Percentiles rank a stretch among this genome's conserved stretches.
Conservation (phyloP, 1,140 invertebrate genomes). For the Lineus longissimus region DNA sequence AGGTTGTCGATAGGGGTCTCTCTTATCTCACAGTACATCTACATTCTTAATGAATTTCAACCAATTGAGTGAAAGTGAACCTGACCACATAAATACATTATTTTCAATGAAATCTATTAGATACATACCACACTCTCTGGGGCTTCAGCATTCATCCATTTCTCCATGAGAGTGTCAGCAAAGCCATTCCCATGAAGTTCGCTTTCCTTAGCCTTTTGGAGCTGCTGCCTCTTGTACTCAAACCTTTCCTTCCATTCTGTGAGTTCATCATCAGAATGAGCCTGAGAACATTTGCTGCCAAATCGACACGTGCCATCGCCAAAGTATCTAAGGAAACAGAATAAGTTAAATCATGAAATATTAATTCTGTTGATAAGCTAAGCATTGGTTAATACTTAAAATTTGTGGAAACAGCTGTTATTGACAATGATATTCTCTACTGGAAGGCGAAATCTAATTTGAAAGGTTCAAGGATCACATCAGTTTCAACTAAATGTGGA, state of each 20-base stretch:
- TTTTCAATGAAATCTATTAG: too few relatives aligned
- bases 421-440: too few relatives aligned
- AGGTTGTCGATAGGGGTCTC: too few relatives aligned
- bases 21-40: too few relatives aligned
- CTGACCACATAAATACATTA: neutral
- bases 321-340: constrained; percentile 23
- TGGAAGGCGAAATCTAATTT: too few relatives aligned
- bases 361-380: too few relatives aligned
- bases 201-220: constrained; percentile 66
- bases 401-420: too few relatives aligned
- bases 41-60: too few relatives aligned
- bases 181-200: constrained; percentile 65
- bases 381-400: too few relatives aligned
- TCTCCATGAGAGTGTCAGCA: constrained; percentile 66
- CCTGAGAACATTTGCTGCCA: constrained; percentile 70
- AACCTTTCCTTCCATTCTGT: constrained; percentile 72
- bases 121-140: constrained; percentile 39
- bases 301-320: constrained; percentile 61
- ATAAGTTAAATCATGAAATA: constrained; percentile 1
- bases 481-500: too few relatives aligned
- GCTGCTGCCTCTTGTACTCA: constrained; percentile 60
- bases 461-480: too few relatives aligned
- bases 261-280: constrained; percentile 69
- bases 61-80: neutral
- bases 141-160: constrained; percentile 47